Conservation (phyloP, 2,888 invertebrate genomes). For the Rhabditoides inermis region DNA sequence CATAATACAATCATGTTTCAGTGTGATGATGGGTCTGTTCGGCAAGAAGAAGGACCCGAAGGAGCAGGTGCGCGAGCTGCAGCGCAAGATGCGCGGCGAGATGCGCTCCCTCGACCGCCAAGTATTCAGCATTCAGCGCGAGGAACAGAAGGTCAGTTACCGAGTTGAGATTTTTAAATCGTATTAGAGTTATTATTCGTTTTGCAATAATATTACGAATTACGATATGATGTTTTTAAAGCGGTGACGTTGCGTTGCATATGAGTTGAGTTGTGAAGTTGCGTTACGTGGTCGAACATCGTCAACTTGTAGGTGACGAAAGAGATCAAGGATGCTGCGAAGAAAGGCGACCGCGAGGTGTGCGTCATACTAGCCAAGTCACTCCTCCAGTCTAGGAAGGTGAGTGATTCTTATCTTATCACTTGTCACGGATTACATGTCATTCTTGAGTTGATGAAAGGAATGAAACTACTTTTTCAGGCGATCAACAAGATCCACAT, state of each 20-base stretch:
- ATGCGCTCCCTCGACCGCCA: slow-evolving; percentile 80
- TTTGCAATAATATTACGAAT: neutral
- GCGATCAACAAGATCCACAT: slow-evolving; percentile 83
- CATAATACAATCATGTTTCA: neutral
- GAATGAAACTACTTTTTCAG: too few relatives aligned
- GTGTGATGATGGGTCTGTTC: slow-evolving; percentile 53
- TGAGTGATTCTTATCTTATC: slow-evolving; percentile 9
- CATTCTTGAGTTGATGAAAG: slow-evolving; percentile 60
- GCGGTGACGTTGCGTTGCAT: too few relatives aligned
- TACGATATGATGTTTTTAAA: neutral
- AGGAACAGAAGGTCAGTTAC: slow-evolving; percentile 75
- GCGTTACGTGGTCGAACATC: neutral
- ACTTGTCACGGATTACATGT: neutral
- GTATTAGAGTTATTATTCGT: neutral
- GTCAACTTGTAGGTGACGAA: slow-evolving; percentile 62
- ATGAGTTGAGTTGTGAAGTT: too few relatives aligned
- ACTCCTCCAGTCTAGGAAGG: slow-evolving; percentile 55
- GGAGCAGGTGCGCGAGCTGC: slow-evolving; percentile 79
- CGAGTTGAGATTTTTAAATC: neutral
- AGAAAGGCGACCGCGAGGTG: slow-evolving; percentile 85
- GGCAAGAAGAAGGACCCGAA: slow-evolving; percentile 51
- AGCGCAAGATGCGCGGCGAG: slow-evolving; percentile 70
- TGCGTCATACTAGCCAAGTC: slow-evolving; percentile 61
- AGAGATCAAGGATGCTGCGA: slow-evolving; percentile 85
- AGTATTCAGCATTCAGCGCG: slow-evolving; percentile 79